phyloP scores from a whole-genome alignment of 2,113 vertebrate species.

The Suncus etruscus region DNA sequence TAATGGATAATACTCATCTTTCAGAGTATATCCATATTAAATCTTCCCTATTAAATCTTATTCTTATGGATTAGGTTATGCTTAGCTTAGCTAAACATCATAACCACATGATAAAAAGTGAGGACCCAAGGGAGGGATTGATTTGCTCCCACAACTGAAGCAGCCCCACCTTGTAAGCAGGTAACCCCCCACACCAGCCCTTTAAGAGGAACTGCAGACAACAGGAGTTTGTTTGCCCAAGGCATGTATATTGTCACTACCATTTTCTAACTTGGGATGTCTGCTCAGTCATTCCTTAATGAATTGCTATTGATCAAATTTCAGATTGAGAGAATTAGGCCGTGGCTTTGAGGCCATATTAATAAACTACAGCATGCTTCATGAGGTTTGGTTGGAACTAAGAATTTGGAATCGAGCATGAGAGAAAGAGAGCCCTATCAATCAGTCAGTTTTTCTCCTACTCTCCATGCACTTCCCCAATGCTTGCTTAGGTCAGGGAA shows the following conservation, averaged over 20 bases:
- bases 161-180: background rate
- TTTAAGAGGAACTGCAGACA: background rate
- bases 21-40: background rate
- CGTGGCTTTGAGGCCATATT: slow-evolving; percentile 45
- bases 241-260: background rate
- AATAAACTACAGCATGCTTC: slow-evolving; percentile 54
- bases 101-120: background rate
- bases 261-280: slow-evolving; percentile 6
- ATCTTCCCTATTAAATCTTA: background rate
- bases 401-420: slow-evolving; percentile 58
- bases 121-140: background rate
- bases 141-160: background rate
- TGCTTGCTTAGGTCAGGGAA: background rate
- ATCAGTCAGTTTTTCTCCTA: slow-evolving; percentile 25
- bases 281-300: slow-evolving; percentile 46
- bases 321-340: slow-evolving; percentile 46
- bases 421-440: slow-evolving; percentile 22
- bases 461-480: background rate
- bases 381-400: slow-evolving; percentile 53
- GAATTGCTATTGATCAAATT: slow-evolving; percentile 68
- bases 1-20: no score
- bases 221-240: background rate
- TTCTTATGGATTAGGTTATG: background rate
- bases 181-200: background rate
- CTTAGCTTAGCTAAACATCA: background rate